Base-by-base conservation (phyloP, 2,888 invertebrate genomes). In the Pterostichus madidus region DNA sequence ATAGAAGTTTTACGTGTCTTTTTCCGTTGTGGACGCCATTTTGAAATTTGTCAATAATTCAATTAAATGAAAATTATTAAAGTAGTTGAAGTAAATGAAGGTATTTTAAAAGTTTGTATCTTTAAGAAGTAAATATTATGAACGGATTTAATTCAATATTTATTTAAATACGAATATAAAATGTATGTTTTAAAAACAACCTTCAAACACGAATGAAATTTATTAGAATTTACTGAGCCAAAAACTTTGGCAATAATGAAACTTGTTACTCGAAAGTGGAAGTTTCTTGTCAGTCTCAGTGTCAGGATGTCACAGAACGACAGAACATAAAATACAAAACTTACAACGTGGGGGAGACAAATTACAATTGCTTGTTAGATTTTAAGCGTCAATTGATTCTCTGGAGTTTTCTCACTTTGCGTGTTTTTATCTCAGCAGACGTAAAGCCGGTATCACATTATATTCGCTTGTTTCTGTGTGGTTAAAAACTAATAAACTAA, bases 291-390 rank as follows among this genome's bases (percentile, higher is more conserved):
- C 56, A 56, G 17, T 56, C 56, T 56, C 15, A 17, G 15, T 56
- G 24, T 56, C 56, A 56, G 17, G 56, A 10, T 56, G 56, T 17
- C 56, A 56, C 56, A 5, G 52, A 17, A 17, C 17, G 13, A 49
- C n/a, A 49, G 13, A 49, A 49, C 49, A 49, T 0, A 39, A 39
- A 39, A 39, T 8, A 39, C 39, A 8, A 49, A 49, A 49, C 49
- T 11, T 49, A 39, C 10, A n/a, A 49, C 49, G n/a, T 49, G 49
- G 49, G 13, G 56, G 8, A 17, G 2, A 24, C 4, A 56, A 6
- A 56, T 56, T 56, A 56, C 56, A 56, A 56, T 56, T 56, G 56
- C 56, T 56, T 17, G 56, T 56, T 56, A 24, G 17, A 15, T 56
- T 56, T 17, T 15, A 24, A 13, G 56, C 56, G 56, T 13, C 56